Base-by-base conservation (phyloP, 2,888 invertebrate genomes). In the Rhamnusium bicolor region DNA sequence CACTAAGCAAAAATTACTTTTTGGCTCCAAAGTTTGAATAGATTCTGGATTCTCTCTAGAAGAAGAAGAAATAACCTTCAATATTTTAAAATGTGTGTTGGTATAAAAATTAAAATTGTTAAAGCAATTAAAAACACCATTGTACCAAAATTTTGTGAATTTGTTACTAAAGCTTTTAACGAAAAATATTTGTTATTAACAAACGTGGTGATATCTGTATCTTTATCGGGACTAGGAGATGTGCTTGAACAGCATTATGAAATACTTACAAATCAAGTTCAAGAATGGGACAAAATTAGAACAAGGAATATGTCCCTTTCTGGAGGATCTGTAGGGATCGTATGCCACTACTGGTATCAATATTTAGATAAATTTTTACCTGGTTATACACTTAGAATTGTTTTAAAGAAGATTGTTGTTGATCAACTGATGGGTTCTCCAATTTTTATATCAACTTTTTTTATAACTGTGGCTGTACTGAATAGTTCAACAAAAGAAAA, bases 371-470 rank as follows among this genome's bases (percentile, higher is more conserved):
- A 88, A 81, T 88, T 90, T 76, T 87, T 96, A 46, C 93, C 95
- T 0, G 96, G 95, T 0, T 90, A 92, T 80, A 90, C 92, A 0
- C 83, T 95, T 5, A 84, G 84, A 8, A 90, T 91, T 82, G 93
- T 95, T 0, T 78, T 92, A 5, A 94, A 94, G 85, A 97, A 97
- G 89, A 91, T 97, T 51, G 62, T 95, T 1, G 84, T 95, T 24
- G 98, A 98, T 87, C 97, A 97, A 87, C 84, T 94, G 65, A 88
- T 97, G 51, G 95, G 94, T 83, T 96, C 97, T 1, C 97, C 97
- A 0, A 77, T 96, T 6, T 92, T 93, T 75, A 95, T 97, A 72
- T 86, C 91, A 6, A 91, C 92, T 1, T 96, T 96, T 86, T 95
- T 97, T 86, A 86, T 92, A 8, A 94, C 95, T 1, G 88, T 96